phyloP scores from a whole-genome alignment of 2,113 vertebrate genomes.

The Baryphthengus martii region DNA sequence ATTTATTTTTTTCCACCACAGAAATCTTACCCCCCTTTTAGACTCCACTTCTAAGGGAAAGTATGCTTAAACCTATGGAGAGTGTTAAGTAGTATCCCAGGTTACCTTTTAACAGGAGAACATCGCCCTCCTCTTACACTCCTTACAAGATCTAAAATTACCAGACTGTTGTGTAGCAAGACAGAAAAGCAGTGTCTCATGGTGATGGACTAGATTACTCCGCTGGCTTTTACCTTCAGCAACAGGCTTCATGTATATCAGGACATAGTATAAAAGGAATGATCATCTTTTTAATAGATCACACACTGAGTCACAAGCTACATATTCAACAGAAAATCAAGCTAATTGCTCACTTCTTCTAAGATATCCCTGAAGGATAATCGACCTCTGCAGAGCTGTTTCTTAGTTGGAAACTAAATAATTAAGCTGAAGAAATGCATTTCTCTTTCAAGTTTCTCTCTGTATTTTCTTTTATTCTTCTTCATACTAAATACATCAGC shows the following conservation, averaged over 20 bases:
- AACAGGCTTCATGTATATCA: conserved; percentile 60
- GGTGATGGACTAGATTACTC: conserved; percentile 53
- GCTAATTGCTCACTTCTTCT: conserved; percentile 79
- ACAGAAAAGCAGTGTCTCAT: background rate
- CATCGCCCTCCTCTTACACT: background rate
- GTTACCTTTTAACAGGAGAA: background rate
- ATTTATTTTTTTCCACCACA: background rate
- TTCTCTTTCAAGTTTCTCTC: conserved; percentile 59
- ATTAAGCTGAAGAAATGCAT: conserved; percentile 70
- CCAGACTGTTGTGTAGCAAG: background rate
- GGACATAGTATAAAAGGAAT: conserved; percentile 70
- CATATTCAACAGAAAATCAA: conserved; percentile 81
- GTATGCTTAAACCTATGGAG: background rate
- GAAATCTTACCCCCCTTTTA: background rate
- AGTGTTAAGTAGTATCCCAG: background rate
- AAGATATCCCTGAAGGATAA: conserved; percentile 76
- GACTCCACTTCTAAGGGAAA: background rate
- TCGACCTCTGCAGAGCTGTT: conserved; percentile 64
- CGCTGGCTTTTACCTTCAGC: conserved; percentile 62
- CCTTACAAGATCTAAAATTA: background rate
- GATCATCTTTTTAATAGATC: conserved; percentile 76
- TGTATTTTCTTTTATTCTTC: conserved; percentile 29
- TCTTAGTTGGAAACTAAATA: conserved; percentile 75
- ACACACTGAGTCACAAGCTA: conserved; percentile 73
- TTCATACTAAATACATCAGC: background rate